Evolutionary conservation across 64 coral and sea anemone genomes (phyloP).

Genomic region (Orbicella faveolata): DNA sequence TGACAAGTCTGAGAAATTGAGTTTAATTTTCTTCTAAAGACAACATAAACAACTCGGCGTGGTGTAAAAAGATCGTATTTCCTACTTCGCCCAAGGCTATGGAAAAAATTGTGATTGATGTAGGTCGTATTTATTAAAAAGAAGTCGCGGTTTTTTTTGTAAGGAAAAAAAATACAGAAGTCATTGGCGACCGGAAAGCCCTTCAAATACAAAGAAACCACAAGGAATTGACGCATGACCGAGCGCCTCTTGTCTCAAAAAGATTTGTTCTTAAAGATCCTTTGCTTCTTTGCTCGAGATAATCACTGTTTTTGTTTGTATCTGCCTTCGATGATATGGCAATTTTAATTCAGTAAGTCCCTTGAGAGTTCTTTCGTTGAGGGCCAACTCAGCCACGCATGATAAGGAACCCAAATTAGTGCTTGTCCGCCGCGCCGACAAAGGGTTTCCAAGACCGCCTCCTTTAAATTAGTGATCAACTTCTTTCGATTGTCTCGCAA

Average conservation of each 20-base stretch:
- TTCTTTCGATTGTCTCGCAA: conserved; percentile 13
- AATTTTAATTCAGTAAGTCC: conserved; percentile 50
- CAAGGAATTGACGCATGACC: background rate
- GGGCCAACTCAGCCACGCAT: background rate
- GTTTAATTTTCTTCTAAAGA: conserved; percentile 45
- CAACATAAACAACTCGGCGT: conserved; percentile 46
- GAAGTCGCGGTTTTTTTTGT: conserved; percentile 19
- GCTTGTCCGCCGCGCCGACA: conserved; percentile 1
- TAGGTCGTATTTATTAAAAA: conserved; percentile 41
- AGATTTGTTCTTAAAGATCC: background rate
- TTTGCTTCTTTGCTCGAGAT: conserved; percentile 33
- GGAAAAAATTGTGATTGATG: conserved; percentile 45
- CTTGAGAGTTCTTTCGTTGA: conserved; percentile 17
- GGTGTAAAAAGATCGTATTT: conserved; percentile 31
- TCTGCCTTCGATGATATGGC: conserved; percentile 44
- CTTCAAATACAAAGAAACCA: conserved; percentile 9
- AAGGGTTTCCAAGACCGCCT: conserved; percentile 2
- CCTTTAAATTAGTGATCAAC: conserved; percentile 34
- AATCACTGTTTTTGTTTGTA: conserved; percentile 48
- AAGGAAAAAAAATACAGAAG: background rate
- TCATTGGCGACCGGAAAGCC: conserved; percentile 20
- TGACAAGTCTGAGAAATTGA: conserved; percentile 8
- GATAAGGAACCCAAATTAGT: conserved; percentile 39
- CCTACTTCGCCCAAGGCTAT: conserved; percentile 49
- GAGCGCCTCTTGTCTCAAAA: background rate